phyloP scores from a whole-genome alignment of 2,113 vertebrate genomes.

The Delphinus delphis region DNA sequence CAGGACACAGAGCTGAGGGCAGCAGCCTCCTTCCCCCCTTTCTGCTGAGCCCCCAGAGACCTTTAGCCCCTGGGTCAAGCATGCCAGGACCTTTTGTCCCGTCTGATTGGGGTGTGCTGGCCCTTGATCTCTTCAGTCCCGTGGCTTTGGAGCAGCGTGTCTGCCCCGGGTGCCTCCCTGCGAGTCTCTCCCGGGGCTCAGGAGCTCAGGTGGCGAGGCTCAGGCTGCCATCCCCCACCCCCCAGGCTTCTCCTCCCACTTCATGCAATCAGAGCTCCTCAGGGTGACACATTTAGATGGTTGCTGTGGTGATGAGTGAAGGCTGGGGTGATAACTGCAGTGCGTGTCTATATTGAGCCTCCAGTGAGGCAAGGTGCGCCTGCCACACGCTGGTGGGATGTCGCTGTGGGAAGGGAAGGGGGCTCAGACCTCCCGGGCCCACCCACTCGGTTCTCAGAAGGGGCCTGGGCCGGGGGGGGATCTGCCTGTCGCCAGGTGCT shows the following conservation, averaged over 20 bases:
- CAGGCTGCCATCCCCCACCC: background rate
- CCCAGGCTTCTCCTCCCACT: background rate
- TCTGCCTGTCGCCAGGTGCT: background rate
- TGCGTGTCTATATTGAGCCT: background rate
- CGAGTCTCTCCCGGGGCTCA: background rate
- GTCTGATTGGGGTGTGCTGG: background rate
- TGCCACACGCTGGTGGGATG: background rate
- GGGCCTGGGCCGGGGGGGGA: background rate
- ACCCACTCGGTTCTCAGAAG: background rate
- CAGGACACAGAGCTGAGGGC: background rate
- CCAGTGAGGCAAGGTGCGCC: background rate
- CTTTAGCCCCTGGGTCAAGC: background rate
- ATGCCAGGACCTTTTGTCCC: too few species aligned
- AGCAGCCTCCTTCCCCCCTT: background rate
- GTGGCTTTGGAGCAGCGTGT: background rate
- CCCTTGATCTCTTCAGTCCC: background rate
- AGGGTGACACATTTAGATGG: slow-evolving; percentile 50
- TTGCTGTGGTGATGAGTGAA: slow-evolving; percentile 43
- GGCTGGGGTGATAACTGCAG: background rate
- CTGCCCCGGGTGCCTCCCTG: background rate
- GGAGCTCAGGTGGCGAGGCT: background rate
- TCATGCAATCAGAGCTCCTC: slow-evolving; percentile 2
- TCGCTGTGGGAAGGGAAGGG: background rate
- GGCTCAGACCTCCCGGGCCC: background rate
- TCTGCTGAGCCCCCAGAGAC: background rate